Percentiles rank a stretch among this genome's conserved stretches.
phyloP scores from a whole-genome alignment of 1,140 invertebrate genomes.

The Drosophila kikkawai region DNA sequence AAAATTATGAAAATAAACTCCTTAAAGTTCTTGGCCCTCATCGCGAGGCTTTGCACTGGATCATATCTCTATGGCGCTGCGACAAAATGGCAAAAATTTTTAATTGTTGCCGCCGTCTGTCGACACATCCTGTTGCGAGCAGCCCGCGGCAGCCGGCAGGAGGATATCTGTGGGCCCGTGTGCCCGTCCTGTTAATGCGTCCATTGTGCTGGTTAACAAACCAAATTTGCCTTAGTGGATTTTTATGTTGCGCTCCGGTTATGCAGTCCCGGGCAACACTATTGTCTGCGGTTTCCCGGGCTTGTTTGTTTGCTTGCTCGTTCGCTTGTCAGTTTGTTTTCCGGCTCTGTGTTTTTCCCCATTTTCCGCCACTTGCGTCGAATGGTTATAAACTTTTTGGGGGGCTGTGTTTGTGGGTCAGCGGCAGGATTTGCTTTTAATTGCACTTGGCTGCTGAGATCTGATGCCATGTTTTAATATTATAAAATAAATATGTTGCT shows the following conservation, averaged over 20 bases:
- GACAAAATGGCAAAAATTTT: conserved; percentile 45
- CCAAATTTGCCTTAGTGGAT: conserved; percentile 72
- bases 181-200: conserved; percentile 46
- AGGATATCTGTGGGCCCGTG: conserved; percentile 14
- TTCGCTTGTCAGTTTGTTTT: conserved; percentile 36
- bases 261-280: conserved; percentile 35
- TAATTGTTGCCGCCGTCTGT: conserved; percentile 47
- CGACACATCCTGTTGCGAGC: conserved; percentile 16
- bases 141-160: conserved; percentile 20
- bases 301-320: conserved; percentile 41
- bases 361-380: conserved; percentile 12
- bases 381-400: conserved; percentile 28
- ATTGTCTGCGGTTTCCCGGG: conserved; percentile 49
- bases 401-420: conserved; percentile 8
- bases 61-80: conserved; percentile 4
- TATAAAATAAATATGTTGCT: background rate
- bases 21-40: background rate
- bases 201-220: conserved; percentile 68
- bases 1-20: background rate
- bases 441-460: conserved; percentile 11
- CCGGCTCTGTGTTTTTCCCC: conserved; percentile 7
- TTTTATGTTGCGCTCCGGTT: conserved; percentile 61
- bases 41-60: background rate
- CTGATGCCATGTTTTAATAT: too few relatives aligned
- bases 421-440: conserved; percentile 24